These are phyloP conservation scores for Heterocephalus glaber DNA, from an alignment of 2,113 vertebrate species.

Conservation along the genomic window DNA sequence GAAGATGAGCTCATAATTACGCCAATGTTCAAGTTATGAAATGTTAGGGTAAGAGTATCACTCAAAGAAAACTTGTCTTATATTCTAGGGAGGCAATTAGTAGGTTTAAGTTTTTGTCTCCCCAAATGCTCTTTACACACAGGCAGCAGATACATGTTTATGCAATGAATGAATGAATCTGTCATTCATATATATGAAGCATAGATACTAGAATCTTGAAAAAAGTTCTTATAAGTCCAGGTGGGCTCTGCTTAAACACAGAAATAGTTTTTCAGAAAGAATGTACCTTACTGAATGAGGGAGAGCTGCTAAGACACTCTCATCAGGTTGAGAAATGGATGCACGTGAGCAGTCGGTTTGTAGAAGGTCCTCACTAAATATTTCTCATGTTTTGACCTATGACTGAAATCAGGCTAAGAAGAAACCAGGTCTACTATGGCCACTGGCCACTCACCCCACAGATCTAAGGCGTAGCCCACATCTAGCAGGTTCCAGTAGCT, in stretches of 20 bases:
- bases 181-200: accelerated
- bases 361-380: too few relatives aligned
- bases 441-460: accelerated
- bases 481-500: background rate
- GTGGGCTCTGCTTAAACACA: background rate
- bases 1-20: too few relatives aligned
- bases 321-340: background rate
- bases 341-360: background rate
- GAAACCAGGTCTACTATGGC: too few relatives aligned
- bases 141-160: background rate
- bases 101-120: background rate
- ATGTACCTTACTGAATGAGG: background rate
- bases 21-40: too few relatives aligned
- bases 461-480: too few relatives aligned
- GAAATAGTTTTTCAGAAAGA: background rate
- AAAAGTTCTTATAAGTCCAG: too few relatives aligned
- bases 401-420: background rate
- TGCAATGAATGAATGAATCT: too few relatives aligned
- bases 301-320: too few relatives aligned
- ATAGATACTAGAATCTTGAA: too few relatives aligned
- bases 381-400: background rate
- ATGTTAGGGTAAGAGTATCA: too few relatives aligned
- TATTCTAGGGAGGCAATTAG: too few relatives aligned
- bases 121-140: background rate
- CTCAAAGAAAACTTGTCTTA: too few relatives aligned